Base-by-base conservation (phyloP, 2,113 vertebrate genomes). In the Cyprinodon brontotheroides region DNA sequence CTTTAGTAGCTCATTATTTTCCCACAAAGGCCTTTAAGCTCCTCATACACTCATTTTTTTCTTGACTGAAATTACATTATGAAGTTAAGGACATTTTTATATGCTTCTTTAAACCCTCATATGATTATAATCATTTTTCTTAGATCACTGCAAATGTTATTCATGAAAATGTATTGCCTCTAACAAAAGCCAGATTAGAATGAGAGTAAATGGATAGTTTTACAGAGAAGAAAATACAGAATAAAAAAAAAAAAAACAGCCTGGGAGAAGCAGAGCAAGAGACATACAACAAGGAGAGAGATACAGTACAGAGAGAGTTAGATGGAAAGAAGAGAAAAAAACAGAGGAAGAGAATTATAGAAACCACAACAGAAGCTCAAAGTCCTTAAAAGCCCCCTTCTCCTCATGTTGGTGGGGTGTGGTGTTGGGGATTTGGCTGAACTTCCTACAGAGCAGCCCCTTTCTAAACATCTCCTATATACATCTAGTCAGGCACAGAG, bases 301-400 rank as follows among this genome's bases (percentile, higher is more conserved):
- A 86, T 78, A 72, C 80, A 87, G 81, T 72, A 72, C 80, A 87
- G 81, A 70, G 80, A 82, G 86, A 89, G 76, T 74, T 72, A 40
- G 81, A 82, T 74, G 71, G 29, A 74, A 63, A 76, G 64, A 77
- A 67, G 75, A 83, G 78, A 73, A 37, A 74, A 68, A 79, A 67
- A 77, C 62, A 84, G 70, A 69, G 40, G 50, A 62, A 70, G 72
- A 80, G 81, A 90, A 82, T 85, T 82, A 68, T 90, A 91, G 83
- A 68, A 89, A 89, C 92, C 92, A 90, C 92, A 93, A 92, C 86
- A 92, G 87, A 90, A 78, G 86, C 72, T 70, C 62, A 77, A 82
- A 87, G 80, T 83, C 84, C 72, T 78, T 80, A 84, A 57, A 83
- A 91, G 79, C 80, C 87, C 85, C 82, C 83, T 72, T 64, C 78